Conservation (phyloP, 2,888 invertebrate species). For the Heliconius aoede region DNA sequence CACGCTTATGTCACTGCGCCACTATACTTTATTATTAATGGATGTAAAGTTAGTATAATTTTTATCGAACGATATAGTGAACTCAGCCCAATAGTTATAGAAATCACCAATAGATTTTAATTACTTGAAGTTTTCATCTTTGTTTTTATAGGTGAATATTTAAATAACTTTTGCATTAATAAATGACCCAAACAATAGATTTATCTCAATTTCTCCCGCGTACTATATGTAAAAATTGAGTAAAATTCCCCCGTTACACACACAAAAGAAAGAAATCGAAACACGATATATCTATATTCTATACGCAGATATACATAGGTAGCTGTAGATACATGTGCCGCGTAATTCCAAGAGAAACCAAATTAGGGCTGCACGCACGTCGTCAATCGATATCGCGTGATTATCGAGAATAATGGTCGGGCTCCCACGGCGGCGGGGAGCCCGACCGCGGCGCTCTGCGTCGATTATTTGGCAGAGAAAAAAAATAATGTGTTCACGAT, state of each 20-base stretch:
- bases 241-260: not conserved
- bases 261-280: slow-evolving; percentile 29
- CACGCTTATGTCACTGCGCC: too few relatives aligned
- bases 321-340: slow-evolving; percentile 14
- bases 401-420: slow-evolving; percentile 74
- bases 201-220: not conserved
- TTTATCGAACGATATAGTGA: too few relatives aligned
- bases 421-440: slow-evolving; percentile 54
- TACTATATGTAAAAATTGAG: too few relatives aligned
- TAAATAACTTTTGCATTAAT: not conserved
- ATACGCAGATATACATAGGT: not conserved
- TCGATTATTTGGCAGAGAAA: slow-evolving; percentile 45
- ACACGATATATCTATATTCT: slow-evolving; percentile 20
- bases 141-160: too few relatives aligned
- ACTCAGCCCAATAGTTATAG: too few relatives aligned
- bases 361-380: slow-evolving; percentile 72
- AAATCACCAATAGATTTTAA: too few relatives aligned
- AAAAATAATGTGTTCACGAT: slow-evolving; percentile 36
- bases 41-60: too few relatives aligned
- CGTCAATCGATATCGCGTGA: slow-evolving; percentile 77
- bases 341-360: slow-evolving; percentile 49
- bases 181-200: not conserved
- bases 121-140: too few relatives aligned
- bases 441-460: slow-evolving; percentile 54
- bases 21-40: too few relatives aligned